A percentile compares a stretch with the other conserved stretches of the same genome.
phyloP scores from a whole-genome alignment of 2,113 vertebrate species.

The Mesitornis unicolor region DNA sequence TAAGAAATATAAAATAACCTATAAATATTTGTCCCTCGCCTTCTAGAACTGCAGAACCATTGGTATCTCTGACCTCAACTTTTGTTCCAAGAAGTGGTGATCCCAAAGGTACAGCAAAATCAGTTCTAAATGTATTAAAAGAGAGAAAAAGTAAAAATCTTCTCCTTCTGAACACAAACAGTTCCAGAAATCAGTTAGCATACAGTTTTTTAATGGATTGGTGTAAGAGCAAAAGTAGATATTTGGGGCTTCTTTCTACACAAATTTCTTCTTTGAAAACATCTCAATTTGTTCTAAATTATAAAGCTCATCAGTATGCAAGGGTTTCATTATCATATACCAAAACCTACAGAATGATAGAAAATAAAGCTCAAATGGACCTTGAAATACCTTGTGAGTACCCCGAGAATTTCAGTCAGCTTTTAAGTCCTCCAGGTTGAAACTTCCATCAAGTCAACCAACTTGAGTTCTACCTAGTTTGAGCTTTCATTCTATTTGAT shows the following conservation, averaged over 20 bases:
- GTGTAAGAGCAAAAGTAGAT: neutral
- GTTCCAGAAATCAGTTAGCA: neutral
- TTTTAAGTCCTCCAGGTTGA: neutral
- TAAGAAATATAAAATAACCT: slow-evolving; percentile 75
- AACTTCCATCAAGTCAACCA: neutral
- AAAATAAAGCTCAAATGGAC: neutral
- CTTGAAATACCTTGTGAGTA: neutral
- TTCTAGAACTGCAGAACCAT: slow-evolving; percentile 75
- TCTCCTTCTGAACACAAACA: neutral
- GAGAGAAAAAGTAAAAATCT: neutral
- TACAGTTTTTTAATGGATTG: neutral
- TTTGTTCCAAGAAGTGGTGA: slow-evolving; percentile 82
- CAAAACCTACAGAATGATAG: neutral
- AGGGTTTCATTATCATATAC: neutral
- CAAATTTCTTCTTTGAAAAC: neutral
- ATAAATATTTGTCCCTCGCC: slow-evolving; percentile 92
- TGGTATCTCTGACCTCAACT: slow-evolving; percentile 84
- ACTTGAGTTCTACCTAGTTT: neutral
- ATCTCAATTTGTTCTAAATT: neutral
- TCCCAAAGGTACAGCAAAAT: slow-evolving; percentile 80
- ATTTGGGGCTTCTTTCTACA: neutral
- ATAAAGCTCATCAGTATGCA: neutral
- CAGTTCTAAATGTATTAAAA: slow-evolving; percentile 63
- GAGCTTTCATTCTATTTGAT: neutral
- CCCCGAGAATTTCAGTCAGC: neutral